A percentile compares a stretch with the other conserved stretches of the same genome.
Evolutionary conservation across 1,140 invertebrate genomes (phyloP).

Genomic region (Drosophila bipectinata): DNA sequence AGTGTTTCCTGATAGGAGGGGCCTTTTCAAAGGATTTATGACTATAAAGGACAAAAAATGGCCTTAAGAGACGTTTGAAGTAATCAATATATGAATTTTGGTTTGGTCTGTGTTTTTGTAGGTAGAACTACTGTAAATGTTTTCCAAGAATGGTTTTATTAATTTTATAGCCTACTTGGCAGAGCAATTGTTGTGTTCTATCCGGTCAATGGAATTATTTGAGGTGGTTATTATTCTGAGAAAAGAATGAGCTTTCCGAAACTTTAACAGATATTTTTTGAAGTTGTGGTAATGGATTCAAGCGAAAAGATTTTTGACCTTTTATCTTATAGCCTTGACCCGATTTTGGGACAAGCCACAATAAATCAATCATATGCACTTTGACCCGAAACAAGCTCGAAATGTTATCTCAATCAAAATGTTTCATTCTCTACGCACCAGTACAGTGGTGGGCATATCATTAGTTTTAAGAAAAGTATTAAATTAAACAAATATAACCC

Average conservation of each 20-base stretch:
- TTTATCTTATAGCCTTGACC: not conserved
- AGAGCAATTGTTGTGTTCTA: no score
- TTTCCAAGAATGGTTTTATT: no score
- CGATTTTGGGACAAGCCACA: not conserved
- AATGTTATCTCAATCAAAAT: not conserved
- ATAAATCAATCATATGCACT: constrained; percentile 11
- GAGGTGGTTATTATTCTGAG: no score
- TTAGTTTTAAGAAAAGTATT: not conserved
- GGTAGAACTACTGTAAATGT: no score
- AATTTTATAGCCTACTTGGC: no score
- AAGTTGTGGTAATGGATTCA: no score
- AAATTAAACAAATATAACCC: constrained; percentile 2
- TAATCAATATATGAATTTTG: no score
- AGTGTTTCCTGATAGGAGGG: not conserved
- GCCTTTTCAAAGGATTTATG: not conserved
- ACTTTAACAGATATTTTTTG: no score
- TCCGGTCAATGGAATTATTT: no score
- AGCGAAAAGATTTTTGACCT: not conserved
- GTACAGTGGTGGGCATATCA: not conserved
- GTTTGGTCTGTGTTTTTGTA: no score
- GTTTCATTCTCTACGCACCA: not conserved
- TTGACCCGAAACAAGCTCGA: not conserved
- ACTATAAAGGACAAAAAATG: no score
- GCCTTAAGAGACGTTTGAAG: not conserved
- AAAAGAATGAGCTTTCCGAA: no score